Evolutionary conservation across 2,888 invertebrate species (phyloP), one percentile per base, ranked within the genome.

Genomic region (Heliconius sara): DNA sequence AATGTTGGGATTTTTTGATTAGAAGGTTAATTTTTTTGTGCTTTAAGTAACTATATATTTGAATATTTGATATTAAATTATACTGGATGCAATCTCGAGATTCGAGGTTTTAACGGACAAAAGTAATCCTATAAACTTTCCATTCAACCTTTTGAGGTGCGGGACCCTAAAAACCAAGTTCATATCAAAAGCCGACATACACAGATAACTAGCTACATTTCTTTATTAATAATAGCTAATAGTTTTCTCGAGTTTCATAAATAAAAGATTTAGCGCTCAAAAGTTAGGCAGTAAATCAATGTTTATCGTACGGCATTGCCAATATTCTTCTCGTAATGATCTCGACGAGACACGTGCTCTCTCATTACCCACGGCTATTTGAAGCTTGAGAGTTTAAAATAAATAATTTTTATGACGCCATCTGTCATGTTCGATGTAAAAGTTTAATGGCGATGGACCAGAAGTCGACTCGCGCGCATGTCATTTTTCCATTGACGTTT

Each of bases 171-270:
- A 39, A 39, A 1, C 34, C 9, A 86, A 83, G 83, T 85, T 84
- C 85, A 86, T 85, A 85, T 86, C 84, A n/a, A 52, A 47, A 47
- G 2, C 71, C 6, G 12, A 52, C 5, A 71, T 57, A n/a, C 57
- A 9, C 19, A 91, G 93, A 92, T 91, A 85, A 86, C 85, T 83
- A 85, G 89, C 90, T 10, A 90, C 91, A 93, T 91, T 90, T 91
- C 88, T 90, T 92, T 91, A 92, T 91, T 93, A 94, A 92, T 91
- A 93, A 94, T 93, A 93, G 91, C 92, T 94, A 95, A 94, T 95
- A 94, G 93, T 95, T 94, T 74, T 94, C 92, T 93, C 91, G 91
- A 93, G 90, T 92, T 93, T 91, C 89, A 93, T 94, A 93, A 90
- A 93, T 89, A 91, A 87, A 91, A 94, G 95, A 95, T 95, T 95